A percentile compares a stretch with the other conserved stretches of the same genome.
These are phyloP conservation scores for Myotis pilosus DNA, from an alignment of 2,797 vertebrate genomes.

Conservation along the genomic window DNA sequence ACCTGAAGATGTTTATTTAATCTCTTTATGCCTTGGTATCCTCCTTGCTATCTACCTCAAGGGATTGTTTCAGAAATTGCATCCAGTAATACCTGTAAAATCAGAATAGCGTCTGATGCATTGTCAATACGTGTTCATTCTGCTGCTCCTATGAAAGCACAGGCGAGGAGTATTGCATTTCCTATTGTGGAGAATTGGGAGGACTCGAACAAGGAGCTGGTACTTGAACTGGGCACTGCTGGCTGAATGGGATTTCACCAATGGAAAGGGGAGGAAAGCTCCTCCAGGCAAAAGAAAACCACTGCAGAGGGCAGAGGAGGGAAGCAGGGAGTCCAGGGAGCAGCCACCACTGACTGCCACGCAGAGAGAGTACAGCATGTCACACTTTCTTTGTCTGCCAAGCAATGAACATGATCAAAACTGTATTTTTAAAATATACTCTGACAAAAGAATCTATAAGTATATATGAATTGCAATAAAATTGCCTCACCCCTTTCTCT, in stretches of 20 bases:
- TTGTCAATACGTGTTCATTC: background rate
- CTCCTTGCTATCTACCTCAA: background rate
- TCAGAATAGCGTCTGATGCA: too few relatives aligned
- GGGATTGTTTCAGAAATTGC: background rate
- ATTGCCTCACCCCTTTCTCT: background rate
- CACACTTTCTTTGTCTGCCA: background rate
- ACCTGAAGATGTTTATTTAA: background rate
- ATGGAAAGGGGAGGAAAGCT: background rate
- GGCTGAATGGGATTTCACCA: background rate
- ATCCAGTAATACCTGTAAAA: background rate
- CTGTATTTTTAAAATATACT: background rate
- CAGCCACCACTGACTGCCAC: background rate
- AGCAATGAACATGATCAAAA: background rate
- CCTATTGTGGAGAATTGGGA: background rate
- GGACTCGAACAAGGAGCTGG: background rate
- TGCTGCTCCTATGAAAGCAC: background rate
- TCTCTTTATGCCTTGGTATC: background rate
- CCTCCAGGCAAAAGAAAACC: background rate
- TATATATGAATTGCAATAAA: background rate
- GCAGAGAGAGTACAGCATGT: rapidly evolving
- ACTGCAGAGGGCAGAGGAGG: background rate
- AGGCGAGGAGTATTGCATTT: background rate
- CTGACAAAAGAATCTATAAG: background rate
- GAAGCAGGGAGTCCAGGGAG: rapidly evolving
- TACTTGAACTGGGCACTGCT: background rate